These are phyloP conservation scores for Coremacera marginata DNA, from an alignment of 2,888 invertebrate genomes.

Conservation along the genomic window DNA sequence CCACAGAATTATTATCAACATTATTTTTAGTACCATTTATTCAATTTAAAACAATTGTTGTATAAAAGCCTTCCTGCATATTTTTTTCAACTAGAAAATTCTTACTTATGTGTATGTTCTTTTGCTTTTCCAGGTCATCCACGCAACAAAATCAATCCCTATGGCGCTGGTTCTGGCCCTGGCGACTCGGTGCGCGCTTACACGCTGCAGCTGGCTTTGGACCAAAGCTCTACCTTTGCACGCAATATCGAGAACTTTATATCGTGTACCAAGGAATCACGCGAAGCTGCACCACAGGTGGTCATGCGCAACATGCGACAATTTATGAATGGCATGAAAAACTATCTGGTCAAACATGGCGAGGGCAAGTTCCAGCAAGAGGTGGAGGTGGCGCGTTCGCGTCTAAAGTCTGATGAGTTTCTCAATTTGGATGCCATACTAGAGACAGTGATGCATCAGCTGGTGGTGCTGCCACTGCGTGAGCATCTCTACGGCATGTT, in stretches of 20 bases:
- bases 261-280: slow-evolving; percentile 90
- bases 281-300: slow-evolving; percentile 87
- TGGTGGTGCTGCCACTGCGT: slow-evolving; percentile 88
- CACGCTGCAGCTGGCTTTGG: slow-evolving; percentile 83
- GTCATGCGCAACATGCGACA: slow-evolving; percentile 93
- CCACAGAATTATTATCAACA: no score
- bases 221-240: slow-evolving; percentile 90
- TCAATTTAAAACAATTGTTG: no score
- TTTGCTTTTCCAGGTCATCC: slow-evolving; percentile 77
- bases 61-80: no score
- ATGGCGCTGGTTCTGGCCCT: slow-evolving; percentile 72
- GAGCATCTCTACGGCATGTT: slow-evolving; percentile 86
- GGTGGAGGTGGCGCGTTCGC: slow-evolving; percentile 76
- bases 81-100: no score
- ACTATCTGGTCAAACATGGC: slow-evolving; percentile 95
- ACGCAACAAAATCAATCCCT: slow-evolving; percentile 70
- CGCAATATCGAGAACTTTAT: slow-evolving; percentile 95
- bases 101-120: neutral
- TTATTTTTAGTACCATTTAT: no score
- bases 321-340: slow-evolving; percentile 99
- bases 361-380: slow-evolving; percentile 93
- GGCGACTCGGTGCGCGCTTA: slow-evolving; percentile 83
- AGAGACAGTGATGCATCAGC: slow-evolving; percentile 92
- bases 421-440: slow-evolving; percentile 95
- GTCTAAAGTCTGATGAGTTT: slow-evolving; percentile 90